phyloP scores from a whole-genome alignment of 1,140 invertebrate genomes.

The Lasioglossum baleicum region DNA sequence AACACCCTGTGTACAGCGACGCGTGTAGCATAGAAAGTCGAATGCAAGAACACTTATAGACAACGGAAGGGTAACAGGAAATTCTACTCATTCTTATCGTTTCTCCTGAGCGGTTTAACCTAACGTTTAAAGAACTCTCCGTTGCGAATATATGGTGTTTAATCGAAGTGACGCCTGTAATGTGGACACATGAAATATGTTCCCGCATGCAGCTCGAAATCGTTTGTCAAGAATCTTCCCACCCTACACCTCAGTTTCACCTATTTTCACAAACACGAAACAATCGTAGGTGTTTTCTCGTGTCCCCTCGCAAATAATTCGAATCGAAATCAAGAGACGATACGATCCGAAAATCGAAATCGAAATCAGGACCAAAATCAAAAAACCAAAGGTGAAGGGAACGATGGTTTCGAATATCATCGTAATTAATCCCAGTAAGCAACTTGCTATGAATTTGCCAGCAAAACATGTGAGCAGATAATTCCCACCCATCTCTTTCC shows the following conservation, averaged over 20 bases:
- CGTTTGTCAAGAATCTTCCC: neutral
- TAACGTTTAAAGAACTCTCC: slow-evolving; percentile 3
- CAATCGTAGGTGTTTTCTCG: too few species aligned
- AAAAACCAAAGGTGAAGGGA: neutral
- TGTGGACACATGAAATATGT: slow-evolving; percentile 29
- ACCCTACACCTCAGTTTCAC: neutral
- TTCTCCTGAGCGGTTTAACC: neutral
- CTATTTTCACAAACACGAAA: too few species aligned
- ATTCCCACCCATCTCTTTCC: too few species aligned
- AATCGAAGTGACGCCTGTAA: slow-evolving; percentile 14
- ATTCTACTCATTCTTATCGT: neutral
- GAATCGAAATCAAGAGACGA: too few species aligned
- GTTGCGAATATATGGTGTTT: slow-evolving; percentile 20
- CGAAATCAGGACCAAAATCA: neutral
- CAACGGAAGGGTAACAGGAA: neutral
- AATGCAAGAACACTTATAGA: neutral
- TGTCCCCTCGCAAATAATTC: too few species aligned
- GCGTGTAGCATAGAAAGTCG: neutral
- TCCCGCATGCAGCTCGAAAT: slow-evolving; percentile 10
- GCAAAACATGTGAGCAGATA: too few species aligned
- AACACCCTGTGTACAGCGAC: slow-evolving; percentile 13
- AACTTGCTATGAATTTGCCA: too few species aligned
- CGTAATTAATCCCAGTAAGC: too few species aligned
- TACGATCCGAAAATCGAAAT: neutral
- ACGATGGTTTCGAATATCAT: slow-evolving; percentile 16